Evolutionary conservation across 2,888 invertebrate genomes (phyloP).

Genomic region (Idaea aversata): DNA sequence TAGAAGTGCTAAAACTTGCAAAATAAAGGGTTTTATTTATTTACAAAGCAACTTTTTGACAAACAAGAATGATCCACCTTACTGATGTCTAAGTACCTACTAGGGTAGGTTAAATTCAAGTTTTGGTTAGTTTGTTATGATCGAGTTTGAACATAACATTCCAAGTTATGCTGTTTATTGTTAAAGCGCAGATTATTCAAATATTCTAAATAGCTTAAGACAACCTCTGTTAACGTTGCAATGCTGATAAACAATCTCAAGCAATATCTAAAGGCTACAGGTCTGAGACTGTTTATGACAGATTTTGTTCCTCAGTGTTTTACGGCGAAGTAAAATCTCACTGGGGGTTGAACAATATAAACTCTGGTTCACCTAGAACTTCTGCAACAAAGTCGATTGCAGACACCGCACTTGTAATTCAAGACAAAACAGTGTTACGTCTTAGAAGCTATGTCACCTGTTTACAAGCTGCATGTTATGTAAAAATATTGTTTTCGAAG

Average conservation of each 20-base stretch:
- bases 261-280: constrained; percentile 6
- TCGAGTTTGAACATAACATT: background rate
- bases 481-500: too few species aligned
- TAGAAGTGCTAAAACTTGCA: too few species aligned
- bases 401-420: background rate
- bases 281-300: constrained; percentile 16
- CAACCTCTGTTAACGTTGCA: constrained; percentile 1
- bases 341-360: constrained; percentile 25
- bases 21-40: too few species aligned
- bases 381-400: constrained; percentile 10
- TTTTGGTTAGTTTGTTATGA: background rate
- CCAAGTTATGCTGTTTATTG: background rate
- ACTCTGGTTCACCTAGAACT: constrained; percentile 24
- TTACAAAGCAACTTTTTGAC: too few species aligned
- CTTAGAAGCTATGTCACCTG: background rate
- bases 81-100: too few species aligned
- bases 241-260: constrained; percentile 6
- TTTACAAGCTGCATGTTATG: too few species aligned
- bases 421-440: background rate
- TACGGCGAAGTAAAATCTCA: constrained; percentile 38
- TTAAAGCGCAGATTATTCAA: background rate
- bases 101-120: background rate
- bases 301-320: constrained; percentile 29
- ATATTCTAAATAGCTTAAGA: background rate
- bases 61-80: too few species aligned